Evolutionary conservation across 2,888 invertebrate genomes (phyloP), one percentile per base, ranked within the genome.

Genomic region (Lottia gigantea): DNA sequence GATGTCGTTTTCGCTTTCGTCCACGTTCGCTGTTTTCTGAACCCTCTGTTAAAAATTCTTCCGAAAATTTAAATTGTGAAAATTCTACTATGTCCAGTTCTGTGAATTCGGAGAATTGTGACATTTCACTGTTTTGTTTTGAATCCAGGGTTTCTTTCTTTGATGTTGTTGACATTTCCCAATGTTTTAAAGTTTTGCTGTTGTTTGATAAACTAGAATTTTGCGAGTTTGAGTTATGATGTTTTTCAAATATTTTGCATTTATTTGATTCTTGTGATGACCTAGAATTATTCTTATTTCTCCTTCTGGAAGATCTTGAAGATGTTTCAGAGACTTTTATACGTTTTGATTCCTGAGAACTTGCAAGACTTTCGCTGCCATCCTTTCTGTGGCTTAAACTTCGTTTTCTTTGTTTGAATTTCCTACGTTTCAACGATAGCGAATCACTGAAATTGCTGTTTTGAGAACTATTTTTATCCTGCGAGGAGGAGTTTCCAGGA

Each of bases 61-160:
- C 75, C 14, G 74, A 67, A 16, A 75, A 68, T 46, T 71, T 72
- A 72, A 77, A 71, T 61, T 75, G 75, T 14, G 76, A 75, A 55
- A 71, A 77, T 31, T 75, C 74, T 45, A 77, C 74, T 12, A 64
- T 70, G 70, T 77, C 76, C 11, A 77, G 67, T 68, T 77, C 76
- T 19, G 76, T 77, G 49, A 71, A 77, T 46, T 75, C 72, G n/a
- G 55, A 67, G 40, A 70, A 74, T n/a, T 67, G 16, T 55, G 23
- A 23, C 0, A 55, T 11, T 23, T 23, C 19, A 23, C 55, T 55
- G 23, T 55, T 55, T 12, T 55, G 55, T 55, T 55, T 55, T 23
- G n/a, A 23, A n/a, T 46, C 49, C 45, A 16, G 46, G 11, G 16
- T 62, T 40, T 67, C 63, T 6, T 25, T 55, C 19, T 45, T 46